Base-by-base conservation (phyloP, 2,113 vertebrate species). In the Alexandromys fortis region DNA sequence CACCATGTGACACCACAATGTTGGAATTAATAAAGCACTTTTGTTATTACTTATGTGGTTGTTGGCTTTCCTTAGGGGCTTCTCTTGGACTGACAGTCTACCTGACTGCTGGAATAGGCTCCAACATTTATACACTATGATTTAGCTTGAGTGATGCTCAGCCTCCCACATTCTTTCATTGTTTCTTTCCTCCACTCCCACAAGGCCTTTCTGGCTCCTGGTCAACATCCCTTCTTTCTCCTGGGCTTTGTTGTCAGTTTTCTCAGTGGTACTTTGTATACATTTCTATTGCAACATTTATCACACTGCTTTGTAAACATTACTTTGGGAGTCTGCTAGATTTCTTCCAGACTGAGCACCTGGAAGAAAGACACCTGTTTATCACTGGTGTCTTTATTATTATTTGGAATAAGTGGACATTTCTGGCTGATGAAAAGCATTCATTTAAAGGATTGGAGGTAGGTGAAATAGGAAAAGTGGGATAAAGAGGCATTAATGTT, bases 241-340 rank as follows among this genome's bases (percentile, higher is more conserved):
- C 70, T 87, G 85, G 72, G 61, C 49, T 81, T 52, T 42, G 24
- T 61, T 1, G n/a, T 83, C 22, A 13, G 52, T 63, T 92, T 77
- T 90, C 65, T 79, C 61, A 28, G 52, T 47, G 78, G 24, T 26
- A 82, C 77, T 97, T 58, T 61, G 75, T 63, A 89, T 0, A 77
- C 5, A 5, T 6, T 55, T 78, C 68, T 94, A 19, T 78, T 90
- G 55, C n/a, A 78, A 83, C 75, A 91, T 17, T 76, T 76, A 90
- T 2, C 61, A 38, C 52, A 55, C 28, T 93, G 88, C 94, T 97
- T 90, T 88, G 92, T 81, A 92, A 95, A 96, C 35, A 83, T 75
- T 52, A 90, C 87, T 83, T 85, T 92, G 65, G 94, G 49, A 92
- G 14, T 52, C 90, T 92, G 14, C 28, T 89, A 45, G 70, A 78